phyloP scores from a whole-genome alignment of 2,113 vertebrate genomes.

The Marmota monax region DNA sequence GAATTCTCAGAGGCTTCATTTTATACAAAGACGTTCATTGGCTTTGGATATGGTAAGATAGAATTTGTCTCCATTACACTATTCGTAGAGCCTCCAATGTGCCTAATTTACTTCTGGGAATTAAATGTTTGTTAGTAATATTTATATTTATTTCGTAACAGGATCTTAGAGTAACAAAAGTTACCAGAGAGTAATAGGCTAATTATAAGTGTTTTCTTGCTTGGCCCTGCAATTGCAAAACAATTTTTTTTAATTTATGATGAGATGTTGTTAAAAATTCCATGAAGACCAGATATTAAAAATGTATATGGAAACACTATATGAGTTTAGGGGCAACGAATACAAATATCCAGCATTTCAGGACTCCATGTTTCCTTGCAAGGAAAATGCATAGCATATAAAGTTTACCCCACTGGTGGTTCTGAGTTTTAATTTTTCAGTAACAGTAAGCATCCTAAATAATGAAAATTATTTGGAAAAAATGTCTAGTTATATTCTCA shows the following conservation, averaged over 20 bases:
- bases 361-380: not conserved
- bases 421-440: conserved; percentile 22
- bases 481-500: conserved; percentile 20
- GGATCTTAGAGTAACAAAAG: not conserved
- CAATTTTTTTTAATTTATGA: conserved; percentile 43
- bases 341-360: not conserved
- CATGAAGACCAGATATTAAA: conserved; percentile 6
- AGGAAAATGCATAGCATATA: not conserved
- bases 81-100: not conserved
- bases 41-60: not conserved
- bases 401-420: not conserved
- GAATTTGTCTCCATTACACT: not conserved
- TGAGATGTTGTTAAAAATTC: conserved; percentile 25
- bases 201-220: conserved; percentile 47
- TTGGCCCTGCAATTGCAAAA: conserved; percentile 31
- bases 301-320: not conserved
- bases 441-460: not conserved
- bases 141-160: conserved; percentile 31
- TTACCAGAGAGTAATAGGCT: not conserved
- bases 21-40: conserved; percentile 31
- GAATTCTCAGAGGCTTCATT: conserved; percentile 38
- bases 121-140: conserved; percentile 43
- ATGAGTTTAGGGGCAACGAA: not conserved
- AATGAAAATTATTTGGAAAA: conserved; percentile 19
- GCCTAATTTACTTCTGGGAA: conserved; percentile 35